Evolutionary conservation across 2,113 vertebrate genomes (phyloP).

Genomic region (Bambusicola thoracicus): DNA sequence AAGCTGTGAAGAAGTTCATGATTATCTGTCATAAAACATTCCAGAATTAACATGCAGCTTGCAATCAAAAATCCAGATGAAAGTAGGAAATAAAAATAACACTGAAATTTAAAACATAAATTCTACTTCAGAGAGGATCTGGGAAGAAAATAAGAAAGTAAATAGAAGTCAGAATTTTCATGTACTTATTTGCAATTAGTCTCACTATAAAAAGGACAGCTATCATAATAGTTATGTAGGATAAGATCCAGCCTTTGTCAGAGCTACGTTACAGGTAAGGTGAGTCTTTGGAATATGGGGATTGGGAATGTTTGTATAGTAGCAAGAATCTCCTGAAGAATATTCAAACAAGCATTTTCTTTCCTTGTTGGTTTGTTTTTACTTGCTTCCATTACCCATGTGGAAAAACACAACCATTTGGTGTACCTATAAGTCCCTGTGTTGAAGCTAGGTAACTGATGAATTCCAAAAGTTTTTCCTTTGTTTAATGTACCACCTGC

Average conservation of each 20-base stretch:
- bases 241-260: not conserved
- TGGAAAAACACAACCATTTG: not conserved
- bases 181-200: not conserved
- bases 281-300: not conserved
- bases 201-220: not conserved
- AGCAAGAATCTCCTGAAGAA: too few species aligned
- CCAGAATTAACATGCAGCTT: conserved; percentile 5
- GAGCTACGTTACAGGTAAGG: not conserved
- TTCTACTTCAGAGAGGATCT: not conserved
- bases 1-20: not conserved
- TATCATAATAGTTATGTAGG: not conserved
- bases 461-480: not conserved
- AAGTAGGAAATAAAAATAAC: conserved; percentile 35
- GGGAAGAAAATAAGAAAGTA: not conserved
- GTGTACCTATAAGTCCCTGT: not conserved
- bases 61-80: not conserved
- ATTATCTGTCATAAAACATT: not conserved
- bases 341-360: not conserved
- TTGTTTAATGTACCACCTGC: not conserved
- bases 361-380: not conserved
- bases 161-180: not conserved
- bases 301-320: not conserved
- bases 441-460: not conserved
- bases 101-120: not conserved
- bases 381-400: not conserved